These are phyloP conservation scores for Acridotheres tristis DNA, from an alignment of 2,797 vertebrate genomes.

Conservation along the genomic window DNA sequence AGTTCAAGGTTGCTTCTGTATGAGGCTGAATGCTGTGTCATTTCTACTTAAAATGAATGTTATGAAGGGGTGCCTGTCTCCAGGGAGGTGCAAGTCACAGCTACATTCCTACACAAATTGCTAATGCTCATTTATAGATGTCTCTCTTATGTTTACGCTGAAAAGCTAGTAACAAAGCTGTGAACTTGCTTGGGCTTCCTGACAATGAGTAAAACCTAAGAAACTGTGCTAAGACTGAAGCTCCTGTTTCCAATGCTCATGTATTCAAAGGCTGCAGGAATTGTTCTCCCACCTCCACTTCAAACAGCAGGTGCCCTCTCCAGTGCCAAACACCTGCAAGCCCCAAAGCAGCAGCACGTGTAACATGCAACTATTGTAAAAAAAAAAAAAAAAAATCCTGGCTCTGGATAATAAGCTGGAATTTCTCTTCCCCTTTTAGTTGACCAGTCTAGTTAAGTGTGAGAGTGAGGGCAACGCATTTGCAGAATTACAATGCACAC, in stretches of 20 bases:
- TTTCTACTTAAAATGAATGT: not conserved
- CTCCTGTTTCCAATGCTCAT: not conserved
- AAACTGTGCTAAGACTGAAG: not conserved
- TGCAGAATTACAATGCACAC: rapidly evolving
- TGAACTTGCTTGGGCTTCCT: not conserved
- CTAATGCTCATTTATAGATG: not conserved
- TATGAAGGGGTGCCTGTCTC: not conserved
- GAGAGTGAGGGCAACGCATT: not conserved
- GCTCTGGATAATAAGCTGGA: not conserved
- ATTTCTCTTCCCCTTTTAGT: not conserved
- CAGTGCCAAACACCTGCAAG: not conserved
- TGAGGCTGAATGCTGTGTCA: not conserved
- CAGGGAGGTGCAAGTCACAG: not conserved
- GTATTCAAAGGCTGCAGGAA: not conserved
- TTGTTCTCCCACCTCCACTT: not conserved
- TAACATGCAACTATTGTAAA: not conserved
- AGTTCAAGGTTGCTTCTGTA: not conserved
- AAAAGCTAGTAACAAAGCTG: not conserved
- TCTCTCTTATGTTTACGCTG: not conserved
- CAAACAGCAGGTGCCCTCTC: not conserved
- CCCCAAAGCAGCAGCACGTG: not conserved
- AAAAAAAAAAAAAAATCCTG: not conserved
- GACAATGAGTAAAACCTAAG: not conserved
- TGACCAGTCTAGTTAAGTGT: not conserved
- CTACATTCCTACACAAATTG: not conserved